Conservation (phyloP, 2,797 vertebrate species). For the Podargus strigoides region DNA sequence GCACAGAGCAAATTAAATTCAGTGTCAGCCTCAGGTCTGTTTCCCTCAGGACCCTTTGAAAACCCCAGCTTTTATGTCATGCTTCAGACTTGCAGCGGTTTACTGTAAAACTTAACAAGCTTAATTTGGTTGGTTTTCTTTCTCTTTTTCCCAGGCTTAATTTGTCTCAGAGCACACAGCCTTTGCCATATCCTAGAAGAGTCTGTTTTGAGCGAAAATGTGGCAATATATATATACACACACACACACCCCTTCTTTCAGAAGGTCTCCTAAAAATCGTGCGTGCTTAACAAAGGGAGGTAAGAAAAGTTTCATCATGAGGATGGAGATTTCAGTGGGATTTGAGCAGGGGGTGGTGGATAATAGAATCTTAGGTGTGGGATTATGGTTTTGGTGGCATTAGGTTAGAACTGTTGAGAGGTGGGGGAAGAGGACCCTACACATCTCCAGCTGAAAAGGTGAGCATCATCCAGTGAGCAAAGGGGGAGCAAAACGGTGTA, state of each 20-base stretch:
- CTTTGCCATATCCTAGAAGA: not conserved
- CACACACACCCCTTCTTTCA: not conserved
- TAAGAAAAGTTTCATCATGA: not conserved
- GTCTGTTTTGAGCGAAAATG: not conserved
- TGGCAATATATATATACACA: not conserved
- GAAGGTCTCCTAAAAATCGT: not conserved
- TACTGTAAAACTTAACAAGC: conserved; percentile 14
- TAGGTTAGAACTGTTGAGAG: not conserved
- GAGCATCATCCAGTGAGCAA: not conserved
- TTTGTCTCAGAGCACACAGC: not conserved
- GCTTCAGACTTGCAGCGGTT: not conserved
- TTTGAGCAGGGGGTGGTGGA: not conserved
- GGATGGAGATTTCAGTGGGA: not conserved
- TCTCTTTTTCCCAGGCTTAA: not conserved
- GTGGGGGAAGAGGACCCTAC: not conserved
- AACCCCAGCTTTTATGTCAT: not conserved
- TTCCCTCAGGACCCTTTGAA: conserved; percentile 26
- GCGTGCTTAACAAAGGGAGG: not conserved
- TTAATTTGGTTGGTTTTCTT: conserved; percentile 26
- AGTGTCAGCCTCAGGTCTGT: not conserved
- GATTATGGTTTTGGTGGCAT: not conserved
- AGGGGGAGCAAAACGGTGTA: not conserved
- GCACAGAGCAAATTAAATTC: conserved; percentile 32
- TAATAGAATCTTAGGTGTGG: not conserved
- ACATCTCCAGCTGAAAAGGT: not conserved